phyloP scores from a whole-genome alignment of 2,797 vertebrate species.

The Schizopygopsis pylzovi region DNA sequence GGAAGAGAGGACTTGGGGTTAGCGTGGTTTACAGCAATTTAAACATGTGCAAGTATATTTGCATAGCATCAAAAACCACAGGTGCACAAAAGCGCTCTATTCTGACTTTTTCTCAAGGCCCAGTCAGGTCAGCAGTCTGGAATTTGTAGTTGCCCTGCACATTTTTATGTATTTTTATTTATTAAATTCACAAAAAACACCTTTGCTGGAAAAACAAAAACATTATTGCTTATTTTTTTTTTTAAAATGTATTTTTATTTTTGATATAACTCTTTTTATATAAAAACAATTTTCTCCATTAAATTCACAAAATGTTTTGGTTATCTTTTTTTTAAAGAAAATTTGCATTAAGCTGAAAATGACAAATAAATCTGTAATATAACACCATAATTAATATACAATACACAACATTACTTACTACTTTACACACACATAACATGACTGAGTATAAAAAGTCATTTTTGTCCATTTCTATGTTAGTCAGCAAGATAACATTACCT shows the following conservation, averaged over 20 bases:
- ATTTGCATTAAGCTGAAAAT: not conserved
- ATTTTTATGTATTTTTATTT: not conserved
- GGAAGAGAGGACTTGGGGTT: conserved; percentile 17
- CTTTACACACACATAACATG: not conserved
- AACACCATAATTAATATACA: not conserved
- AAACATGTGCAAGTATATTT: conserved; percentile 7
- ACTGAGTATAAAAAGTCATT: not conserved
- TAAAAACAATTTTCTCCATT: too few species aligned
- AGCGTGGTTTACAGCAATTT: conserved; percentile 3
- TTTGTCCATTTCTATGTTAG: not conserved
- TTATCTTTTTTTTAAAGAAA: not conserved
- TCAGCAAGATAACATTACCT: not conserved
- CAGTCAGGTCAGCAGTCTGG: not conserved
- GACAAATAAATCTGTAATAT: not conserved
- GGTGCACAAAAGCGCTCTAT: not conserved
- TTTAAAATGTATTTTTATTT: too few species aligned
- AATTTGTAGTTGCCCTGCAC: not conserved
- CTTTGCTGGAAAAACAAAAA: not conserved
- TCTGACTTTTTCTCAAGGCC: not conserved
- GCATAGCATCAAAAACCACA: not conserved
- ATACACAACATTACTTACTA: not conserved
- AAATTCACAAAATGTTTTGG: too few species aligned
- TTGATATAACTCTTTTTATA: too few species aligned
- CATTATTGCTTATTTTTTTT: too few species aligned
- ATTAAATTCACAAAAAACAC: not conserved